Base-by-base conservation (phyloP, 2,113 vertebrate genomes). In the Sula dactylatra region DNA sequence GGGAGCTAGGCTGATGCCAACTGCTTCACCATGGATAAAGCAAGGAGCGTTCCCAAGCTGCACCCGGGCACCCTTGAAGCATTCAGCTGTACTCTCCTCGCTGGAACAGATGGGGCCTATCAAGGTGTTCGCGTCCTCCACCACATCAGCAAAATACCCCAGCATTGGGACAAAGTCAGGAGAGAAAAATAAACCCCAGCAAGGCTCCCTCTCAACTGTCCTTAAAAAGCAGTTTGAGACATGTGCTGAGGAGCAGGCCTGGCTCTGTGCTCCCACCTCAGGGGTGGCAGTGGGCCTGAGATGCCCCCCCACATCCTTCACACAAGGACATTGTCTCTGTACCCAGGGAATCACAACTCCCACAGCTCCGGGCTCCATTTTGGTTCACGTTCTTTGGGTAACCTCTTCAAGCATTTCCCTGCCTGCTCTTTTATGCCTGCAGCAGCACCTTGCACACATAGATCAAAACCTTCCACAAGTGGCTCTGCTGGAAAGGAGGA, bases 31-130 rank as follows among this genome's bases (percentile, higher is more conserved):
- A 2, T 4, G 89, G 96, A 91, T 42, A 10, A 96, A 80, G 94
- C 93, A 71, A 83, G 94, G 91, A 88, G 74, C 67, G 59, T 96
- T 96, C 96, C 94, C 93, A 27, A 77, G 96, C 96, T 14, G 84
- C 62, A 80, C 70, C 20, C 78, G 2, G 95, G 91, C 86, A 65
- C 91, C 95, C 93, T 90, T 2, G 67, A 58, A 91, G 95, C 86
- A 2, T 82, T 97, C 95, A 82, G 95, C 97, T 97, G 95, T 25
- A 36, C 89, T 54, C n/a, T 88, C 47, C 81, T 83, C 1, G 3
- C 74, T 50, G 71, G 94, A 97, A 91, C 96, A 97, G 97, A 97
- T 97, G 97, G 97, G 91, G 82, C 96, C 87, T 84, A 70, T 97
- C 89, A 96, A 97, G 96, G 97, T 96, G 91, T 88, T 90, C 8